Percentiles rank a stretch among this genome's conserved stretches.
Conservation (phyloP, 2,113 vertebrate genomes). For the Hepsetus odoe region DNA sequence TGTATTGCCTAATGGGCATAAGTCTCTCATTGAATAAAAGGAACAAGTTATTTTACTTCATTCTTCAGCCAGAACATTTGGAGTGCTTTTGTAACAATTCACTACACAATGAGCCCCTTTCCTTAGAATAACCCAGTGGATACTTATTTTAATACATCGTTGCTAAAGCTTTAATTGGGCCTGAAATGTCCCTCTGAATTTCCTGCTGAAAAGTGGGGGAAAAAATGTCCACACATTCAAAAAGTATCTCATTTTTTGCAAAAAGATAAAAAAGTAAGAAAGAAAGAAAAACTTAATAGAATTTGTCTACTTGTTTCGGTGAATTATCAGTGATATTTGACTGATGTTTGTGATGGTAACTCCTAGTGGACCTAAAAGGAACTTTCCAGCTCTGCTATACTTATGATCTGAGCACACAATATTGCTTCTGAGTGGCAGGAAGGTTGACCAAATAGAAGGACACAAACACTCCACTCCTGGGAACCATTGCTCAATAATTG, state of each 20-base stretch:
- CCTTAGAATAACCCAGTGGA: neutral
- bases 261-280: too few species aligned
- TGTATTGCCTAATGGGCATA: neutral
- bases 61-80: neutral
- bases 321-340: too few species aligned
- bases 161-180: too few species aligned
- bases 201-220: too few species aligned
- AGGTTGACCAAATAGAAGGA: slow-evolving; percentile 19
- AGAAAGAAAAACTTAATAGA: too few species aligned
- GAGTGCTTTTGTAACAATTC: neutral
- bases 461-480: neutral
- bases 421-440: slow-evolving; percentile 21
- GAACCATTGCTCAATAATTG: slow-evolving; percentile 11
- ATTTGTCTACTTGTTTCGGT: too few species aligned
- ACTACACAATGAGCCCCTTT: neutral
- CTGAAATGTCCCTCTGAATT: too few species aligned
- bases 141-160: neutral
- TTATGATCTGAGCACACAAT: neutral
- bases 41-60: neutral
- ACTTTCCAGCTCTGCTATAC: neutral
- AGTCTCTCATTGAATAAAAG: neutral
- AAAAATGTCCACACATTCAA: too few species aligned
- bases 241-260: too few species aligned
- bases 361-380: neutral
- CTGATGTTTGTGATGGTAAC: neutral